Percentiles rank a stretch among this genome's conserved stretches.
Evolutionary conservation across 2,888 invertebrate genomes (phyloP).

Genomic region (Pyrocoelia pectoralis): DNA sequence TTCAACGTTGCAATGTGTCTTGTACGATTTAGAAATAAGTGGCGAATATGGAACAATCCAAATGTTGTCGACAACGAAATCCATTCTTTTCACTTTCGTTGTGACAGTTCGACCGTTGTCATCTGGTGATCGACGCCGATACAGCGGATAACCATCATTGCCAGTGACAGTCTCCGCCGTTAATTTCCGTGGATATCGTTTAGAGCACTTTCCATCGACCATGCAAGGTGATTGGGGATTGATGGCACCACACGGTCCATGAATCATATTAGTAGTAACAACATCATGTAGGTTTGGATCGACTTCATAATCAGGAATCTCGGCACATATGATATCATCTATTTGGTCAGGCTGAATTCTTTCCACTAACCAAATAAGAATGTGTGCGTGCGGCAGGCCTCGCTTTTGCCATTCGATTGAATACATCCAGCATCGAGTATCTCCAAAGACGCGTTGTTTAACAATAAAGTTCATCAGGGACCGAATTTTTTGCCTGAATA

Average conservation of each 20-base stretch:
- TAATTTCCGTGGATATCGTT: slow-evolving; percentile 29
- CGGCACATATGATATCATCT: slow-evolving; percentile 49
- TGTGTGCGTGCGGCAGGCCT: slow-evolving; percentile 44
- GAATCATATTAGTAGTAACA: slow-evolving; percentile 37
- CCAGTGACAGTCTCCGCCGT: slow-evolving; percentile 32
- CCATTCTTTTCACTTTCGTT: slow-evolving; percentile 43
- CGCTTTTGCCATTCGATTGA: slow-evolving; percentile 36
- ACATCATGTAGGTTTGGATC: slow-evolving; percentile 46
- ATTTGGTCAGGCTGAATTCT: background rate
- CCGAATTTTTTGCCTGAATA: slow-evolving; percentile 43
- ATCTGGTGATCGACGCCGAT: background rate
- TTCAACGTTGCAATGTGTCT: slow-evolving; percentile 47
- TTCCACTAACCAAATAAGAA: slow-evolving; percentile 44
- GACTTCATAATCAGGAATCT: slow-evolving; percentile 46
- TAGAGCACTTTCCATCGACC: slow-evolving; percentile 43
- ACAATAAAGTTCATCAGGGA: slow-evolving; percentile 37
- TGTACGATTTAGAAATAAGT: slow-evolving; percentile 46
- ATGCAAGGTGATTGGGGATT: slow-evolving; percentile 44
- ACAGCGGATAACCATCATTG: slow-evolving; percentile 30
- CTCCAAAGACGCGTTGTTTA: slow-evolving; percentile 41
- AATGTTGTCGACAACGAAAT: slow-evolving; percentile 48
- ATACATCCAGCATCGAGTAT: slow-evolving; percentile 45
- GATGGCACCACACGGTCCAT: slow-evolving; percentile 55
- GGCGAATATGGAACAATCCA: slow-evolving; percentile 45
- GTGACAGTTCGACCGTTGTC: slow-evolving; percentile 2